These are phyloP conservation scores for Siphamia tubifer DNA, from an alignment of 2,113 vertebrate genomes.

Conservation along the genomic window DNA sequence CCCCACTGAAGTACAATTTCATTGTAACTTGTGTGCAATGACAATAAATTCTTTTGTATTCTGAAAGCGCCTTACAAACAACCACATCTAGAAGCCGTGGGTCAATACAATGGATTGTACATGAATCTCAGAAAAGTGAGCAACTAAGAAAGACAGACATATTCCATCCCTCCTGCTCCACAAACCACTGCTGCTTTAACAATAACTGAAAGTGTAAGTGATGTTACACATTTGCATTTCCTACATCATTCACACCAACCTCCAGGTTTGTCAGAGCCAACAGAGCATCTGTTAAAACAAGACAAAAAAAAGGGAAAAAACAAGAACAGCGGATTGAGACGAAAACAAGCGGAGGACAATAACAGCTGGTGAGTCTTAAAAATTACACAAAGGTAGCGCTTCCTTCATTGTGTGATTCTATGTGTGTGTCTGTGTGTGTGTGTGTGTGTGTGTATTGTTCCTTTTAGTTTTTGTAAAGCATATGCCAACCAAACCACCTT, in stretches of 20 bases:
- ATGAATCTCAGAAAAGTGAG: too few relatives aligned
- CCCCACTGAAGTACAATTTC: too few relatives aligned
- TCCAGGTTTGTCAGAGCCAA: slow-evolving; percentile 24
- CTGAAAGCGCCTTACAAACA: too few relatives aligned
- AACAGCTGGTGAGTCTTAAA: slow-evolving; percentile 50
- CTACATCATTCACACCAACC: slow-evolving; percentile 20
- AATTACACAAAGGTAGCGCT: slow-evolving; percentile 23
- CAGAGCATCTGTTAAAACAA: slow-evolving; percentile 45
- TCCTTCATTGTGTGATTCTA: slow-evolving; percentile 7
- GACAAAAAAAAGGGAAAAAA: slow-evolving; percentile 7
- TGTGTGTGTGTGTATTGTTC: too few relatives aligned
- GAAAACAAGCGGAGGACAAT: background rate
- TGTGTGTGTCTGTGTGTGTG: background rate
- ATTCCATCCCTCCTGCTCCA: background rate
- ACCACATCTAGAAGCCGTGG: too few relatives aligned
- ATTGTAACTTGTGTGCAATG: too few relatives aligned
- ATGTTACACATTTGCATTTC: slow-evolving; percentile 14
- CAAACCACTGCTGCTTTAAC: background rate
- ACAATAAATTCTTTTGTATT: too few relatives aligned
- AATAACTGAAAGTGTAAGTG: background rate
- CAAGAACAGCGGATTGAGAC: background rate
- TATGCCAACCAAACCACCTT: slow-evolving; percentile 42
- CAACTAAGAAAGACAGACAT: background rate
- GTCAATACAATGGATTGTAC: too few relatives aligned
- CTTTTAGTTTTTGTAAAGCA: slow-evolving; percentile 19